A percentile compares a stretch with the other conserved stretches of the same genome.
phyloP scores from a whole-genome alignment of 2,888 invertebrate genomes.

The Carterocephalus palaemon region DNA sequence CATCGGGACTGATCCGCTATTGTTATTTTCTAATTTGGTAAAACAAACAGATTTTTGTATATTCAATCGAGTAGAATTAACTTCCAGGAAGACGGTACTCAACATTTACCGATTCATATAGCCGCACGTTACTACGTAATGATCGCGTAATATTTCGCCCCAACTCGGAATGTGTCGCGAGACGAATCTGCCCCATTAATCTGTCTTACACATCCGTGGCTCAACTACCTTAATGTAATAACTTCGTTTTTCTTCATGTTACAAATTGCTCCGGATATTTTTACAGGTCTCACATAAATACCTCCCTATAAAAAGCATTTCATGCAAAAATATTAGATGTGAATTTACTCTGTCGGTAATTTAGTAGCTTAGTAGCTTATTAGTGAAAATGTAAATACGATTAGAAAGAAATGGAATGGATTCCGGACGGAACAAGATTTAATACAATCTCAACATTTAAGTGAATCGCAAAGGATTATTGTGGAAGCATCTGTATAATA shows the following conservation, averaged over 20 bases:
- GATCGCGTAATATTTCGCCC: constrained; percentile 12
- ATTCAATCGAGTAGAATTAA: constrained; percentile 12
- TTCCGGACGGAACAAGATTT: no score
- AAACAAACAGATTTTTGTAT: constrained; percentile 18
- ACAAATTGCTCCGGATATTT: constrained; percentile 1
- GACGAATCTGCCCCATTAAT: constrained; percentile 13
- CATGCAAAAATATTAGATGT: no score
- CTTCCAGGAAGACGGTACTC: not conserved
- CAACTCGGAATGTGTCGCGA: constrained; percentile 11
- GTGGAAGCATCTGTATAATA: no score
- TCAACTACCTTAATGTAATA: constrained; percentile 17
- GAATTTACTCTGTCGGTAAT: no score
- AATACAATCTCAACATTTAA: no score
- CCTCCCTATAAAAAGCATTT: not conserved
- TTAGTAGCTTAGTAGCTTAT: no score
- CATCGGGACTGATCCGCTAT: constrained; percentile 15
- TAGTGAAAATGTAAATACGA: no score
- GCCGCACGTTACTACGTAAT: constrained; percentile 2
- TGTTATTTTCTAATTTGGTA: constrained; percentile 13
- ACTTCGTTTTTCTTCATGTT: constrained; percentile 4
- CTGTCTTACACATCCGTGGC: constrained; percentile 12
- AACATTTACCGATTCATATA: constrained; percentile 9
- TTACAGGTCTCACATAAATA: not conserved
- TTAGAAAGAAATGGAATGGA: no score
- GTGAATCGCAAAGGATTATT: no score